These are phyloP conservation scores for Morone saxatilis DNA, from an alignment of 2,113 vertebrate genomes.

Conservation along the genomic window DNA sequence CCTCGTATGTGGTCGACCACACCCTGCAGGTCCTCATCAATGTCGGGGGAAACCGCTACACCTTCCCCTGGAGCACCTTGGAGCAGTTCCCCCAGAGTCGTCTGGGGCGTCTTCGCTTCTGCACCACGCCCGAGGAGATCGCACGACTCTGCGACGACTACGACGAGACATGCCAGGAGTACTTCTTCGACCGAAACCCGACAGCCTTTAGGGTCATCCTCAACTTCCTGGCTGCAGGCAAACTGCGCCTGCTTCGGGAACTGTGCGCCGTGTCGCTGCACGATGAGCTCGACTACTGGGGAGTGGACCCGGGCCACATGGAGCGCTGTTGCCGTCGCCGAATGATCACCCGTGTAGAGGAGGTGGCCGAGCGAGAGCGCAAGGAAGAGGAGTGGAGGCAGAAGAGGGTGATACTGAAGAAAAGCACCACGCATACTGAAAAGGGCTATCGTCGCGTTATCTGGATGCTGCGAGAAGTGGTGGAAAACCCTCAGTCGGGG, in stretches of 20 bases:
- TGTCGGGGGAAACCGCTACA: conserved; percentile 92
- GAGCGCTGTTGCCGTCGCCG: conserved; percentile 92
- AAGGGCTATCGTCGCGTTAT: conserved; percentile 84
- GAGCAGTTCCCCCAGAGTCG: conserved; percentile 93
- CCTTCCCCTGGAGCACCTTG: conserved; percentile 94
- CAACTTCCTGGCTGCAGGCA: conserved; percentile 94
- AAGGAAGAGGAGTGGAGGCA: conserved; percentile 85
- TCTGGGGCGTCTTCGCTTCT: conserved; percentile 89
- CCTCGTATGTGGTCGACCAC: conserved; percentile 76
- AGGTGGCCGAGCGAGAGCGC: conserved; percentile 83
- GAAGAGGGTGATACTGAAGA: conserved; percentile 70
- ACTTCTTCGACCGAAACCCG: conserved; percentile 96
- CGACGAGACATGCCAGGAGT: conserved; percentile 90
- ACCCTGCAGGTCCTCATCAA: conserved; percentile 91
- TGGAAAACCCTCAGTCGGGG: conserved; percentile 95
- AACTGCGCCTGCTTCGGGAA: conserved; percentile 91
- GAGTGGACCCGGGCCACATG: conserved; percentile 90
- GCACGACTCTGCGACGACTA: conserved; percentile 93
- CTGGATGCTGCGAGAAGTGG: conserved; percentile 88
- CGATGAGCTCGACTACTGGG: conserved; percentile 96
- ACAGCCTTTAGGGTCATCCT: conserved; percentile 91
- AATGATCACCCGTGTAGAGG: conserved; percentile 88
- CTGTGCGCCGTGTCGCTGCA: conserved; percentile 93
- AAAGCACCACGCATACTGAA: conserved; percentile 53
- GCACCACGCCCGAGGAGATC: conserved; percentile 90